Base-by-base conservation (phyloP, 2,113 vertebrate genomes). In the Pachycephala philippinensis region DNA sequence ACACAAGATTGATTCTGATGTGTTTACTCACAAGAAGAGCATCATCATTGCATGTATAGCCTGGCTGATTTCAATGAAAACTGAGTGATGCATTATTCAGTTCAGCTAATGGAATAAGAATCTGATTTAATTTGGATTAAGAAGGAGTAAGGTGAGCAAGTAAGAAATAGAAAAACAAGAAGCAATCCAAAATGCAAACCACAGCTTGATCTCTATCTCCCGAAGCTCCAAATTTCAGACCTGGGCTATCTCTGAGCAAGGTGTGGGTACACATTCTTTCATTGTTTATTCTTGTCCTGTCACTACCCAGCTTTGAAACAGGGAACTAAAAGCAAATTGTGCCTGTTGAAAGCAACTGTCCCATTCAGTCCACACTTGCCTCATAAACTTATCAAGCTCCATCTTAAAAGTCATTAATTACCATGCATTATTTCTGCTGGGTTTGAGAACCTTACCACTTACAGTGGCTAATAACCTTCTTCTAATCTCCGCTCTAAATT, bases 41-140 rank as follows among this genome's bases (percentile, higher is more conserved):
- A 91, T 30, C 90, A 90, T 84, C 85, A 56, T 5, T 81, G 87
- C 83, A 71, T 70, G 59, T 90, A 88, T 15, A 95, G 83, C 53
- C 76, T 77, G 54, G 54, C 47, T 96, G 72, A 86, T 93, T 94
- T 91, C 85, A 81, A 7, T 66, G 59, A 86, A 80, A 90, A 84
- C 60, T 66, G 27, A 77, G 71, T 13, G 39, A 92, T 92, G 80
- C 83, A 95, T 96, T 95, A 95, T 94, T 95, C 95, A 93, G 52
- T 37, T 85, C 52, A 74, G 64, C 68, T 94, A 93, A 92, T 26
- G 14, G 87, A 74, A 86, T 52, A 54, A 57, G 42, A 81, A 56
- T 30, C 59, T 71, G 93, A 86, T 84, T 91, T 70, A 90, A 96
- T 92, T 92, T 95, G 42, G 95, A 86, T 95, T 90, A 92, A 86